Evolutionary conservation across 2,113 vertebrate genomes (phyloP).

Genomic region (Corvus hawaiiensis): DNA sequence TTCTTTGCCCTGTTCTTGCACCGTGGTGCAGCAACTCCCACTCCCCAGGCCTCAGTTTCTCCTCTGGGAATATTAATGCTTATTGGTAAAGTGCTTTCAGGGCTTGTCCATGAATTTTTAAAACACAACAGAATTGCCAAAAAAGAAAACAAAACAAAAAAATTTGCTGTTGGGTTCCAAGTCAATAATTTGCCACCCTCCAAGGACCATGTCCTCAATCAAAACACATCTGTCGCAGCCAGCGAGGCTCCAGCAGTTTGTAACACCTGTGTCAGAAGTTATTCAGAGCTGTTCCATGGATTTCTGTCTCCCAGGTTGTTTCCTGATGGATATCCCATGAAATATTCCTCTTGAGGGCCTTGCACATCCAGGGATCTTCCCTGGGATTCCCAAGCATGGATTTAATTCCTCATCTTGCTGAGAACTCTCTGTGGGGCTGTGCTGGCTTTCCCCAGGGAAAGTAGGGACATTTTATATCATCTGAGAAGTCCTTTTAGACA

Average conservation of each 20-base stretch:
- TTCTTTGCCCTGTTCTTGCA: background rate
- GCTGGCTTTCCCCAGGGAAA: background rate
- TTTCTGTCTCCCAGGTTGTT: background rate
- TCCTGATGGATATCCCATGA: background rate
- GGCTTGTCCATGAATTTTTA: constrained; percentile 36
- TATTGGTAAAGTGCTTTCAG: constrained; percentile 30
- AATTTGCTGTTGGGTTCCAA: constrained; percentile 33
- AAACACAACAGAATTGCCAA: constrained; percentile 10
- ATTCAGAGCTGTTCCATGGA: background rate
- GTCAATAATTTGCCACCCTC: constrained; percentile 27
- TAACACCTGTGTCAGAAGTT: constrained; percentile 8
- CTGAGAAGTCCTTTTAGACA: background rate
- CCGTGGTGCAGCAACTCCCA: background rate
- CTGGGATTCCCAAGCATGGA: background rate
- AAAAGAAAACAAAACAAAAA: background rate
- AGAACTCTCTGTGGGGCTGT: background rate
- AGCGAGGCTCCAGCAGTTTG: background rate
- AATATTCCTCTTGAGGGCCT: background rate
- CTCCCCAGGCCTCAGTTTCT: background rate
- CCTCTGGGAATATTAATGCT: constrained; percentile 11
- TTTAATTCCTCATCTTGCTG: background rate
- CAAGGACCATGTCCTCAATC: constrained; percentile 30
- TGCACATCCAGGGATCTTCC: background rate
- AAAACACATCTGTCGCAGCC: constrained; percentile 34
- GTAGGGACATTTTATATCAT: accelerated